phyloP scores from a whole-genome alignment of 2,113 vertebrate genomes.

The Eonycteris spelaea region DNA sequence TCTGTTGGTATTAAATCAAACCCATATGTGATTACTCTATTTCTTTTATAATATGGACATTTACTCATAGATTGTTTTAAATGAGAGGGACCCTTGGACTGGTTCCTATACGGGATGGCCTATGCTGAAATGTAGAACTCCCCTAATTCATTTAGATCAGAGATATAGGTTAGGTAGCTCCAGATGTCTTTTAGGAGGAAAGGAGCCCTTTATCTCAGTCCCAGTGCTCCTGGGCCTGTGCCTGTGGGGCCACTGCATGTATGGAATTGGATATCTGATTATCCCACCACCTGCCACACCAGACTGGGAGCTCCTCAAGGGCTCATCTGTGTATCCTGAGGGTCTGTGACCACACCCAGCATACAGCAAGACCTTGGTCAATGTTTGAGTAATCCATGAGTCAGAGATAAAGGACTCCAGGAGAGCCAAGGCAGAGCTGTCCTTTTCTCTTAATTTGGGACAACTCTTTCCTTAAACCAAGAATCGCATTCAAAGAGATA shows the following conservation, averaged over 20 bases:
- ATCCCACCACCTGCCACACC: not conserved
- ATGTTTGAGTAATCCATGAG: no score
- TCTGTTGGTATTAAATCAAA: not conserved
- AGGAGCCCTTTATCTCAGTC: not conserved
- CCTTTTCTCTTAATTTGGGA: not conserved
- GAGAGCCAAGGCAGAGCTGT: accelerated
- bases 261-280: not conserved
- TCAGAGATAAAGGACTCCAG: not conserved
- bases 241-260: not conserved
- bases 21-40: not conserved
- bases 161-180: not conserved
- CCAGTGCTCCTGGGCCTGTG: not conserved
- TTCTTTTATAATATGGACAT: not conserved
- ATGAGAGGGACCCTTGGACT: not conserved
- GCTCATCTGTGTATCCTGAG: not conserved
- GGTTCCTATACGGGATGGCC: not conserved
- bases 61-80: not conserved
- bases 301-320: not conserved
- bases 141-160: not conserved
- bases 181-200: not conserved
- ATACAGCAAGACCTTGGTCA: no score
- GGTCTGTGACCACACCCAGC: not conserved
- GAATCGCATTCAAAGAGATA: not conserved
- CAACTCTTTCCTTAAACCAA: not conserved
- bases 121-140: not conserved